Evolutionary conservation across 2,797 vertebrate species (phyloP).

Genomic region (Cossypha polioptera): DNA sequence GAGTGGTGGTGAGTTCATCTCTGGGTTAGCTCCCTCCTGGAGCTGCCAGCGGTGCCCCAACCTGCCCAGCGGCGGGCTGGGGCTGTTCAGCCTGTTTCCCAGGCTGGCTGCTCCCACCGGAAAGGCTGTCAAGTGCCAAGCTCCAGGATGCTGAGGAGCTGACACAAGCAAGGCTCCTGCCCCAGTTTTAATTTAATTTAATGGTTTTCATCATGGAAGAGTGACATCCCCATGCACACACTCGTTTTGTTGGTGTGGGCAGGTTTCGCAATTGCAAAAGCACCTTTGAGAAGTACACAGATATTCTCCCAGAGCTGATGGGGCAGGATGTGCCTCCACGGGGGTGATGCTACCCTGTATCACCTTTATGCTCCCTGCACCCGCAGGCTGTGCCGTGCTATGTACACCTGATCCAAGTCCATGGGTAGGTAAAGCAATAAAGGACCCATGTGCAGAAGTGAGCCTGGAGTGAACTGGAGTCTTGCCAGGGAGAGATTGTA

Average conservation of each 20-base stretch:
- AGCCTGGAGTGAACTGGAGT: not conserved
- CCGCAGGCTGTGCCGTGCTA: not conserved
- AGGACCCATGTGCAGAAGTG: not conserved
- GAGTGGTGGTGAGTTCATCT: conserved; percentile 8
- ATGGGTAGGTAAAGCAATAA: not conserved
- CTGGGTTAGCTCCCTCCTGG: not conserved
- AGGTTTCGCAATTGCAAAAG: accelerated
- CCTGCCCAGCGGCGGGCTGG: accelerated
- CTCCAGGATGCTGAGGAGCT: not conserved
- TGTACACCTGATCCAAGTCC: accelerated
- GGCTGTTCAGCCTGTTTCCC: conserved; percentile 15
- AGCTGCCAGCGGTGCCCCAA: not conserved
- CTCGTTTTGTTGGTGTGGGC: not conserved
- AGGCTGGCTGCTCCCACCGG: not conserved
- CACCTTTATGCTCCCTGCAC: accelerated
- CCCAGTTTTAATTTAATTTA: not conserved
- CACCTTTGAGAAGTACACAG: accelerated
- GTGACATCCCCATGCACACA: not conserved
- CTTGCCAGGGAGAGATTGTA: not conserved
- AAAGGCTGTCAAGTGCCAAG: not conserved
- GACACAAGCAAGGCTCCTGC: not conserved
- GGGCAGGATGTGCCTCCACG: not conserved
- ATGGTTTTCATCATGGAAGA: not conserved
- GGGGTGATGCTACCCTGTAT: not conserved
- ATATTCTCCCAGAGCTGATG: not conserved